These are phyloP conservation scores for Trissonchulus latispiculum DNA, from an alignment of 2,888 invertebrate species.

Conservation along the genomic window DNA sequence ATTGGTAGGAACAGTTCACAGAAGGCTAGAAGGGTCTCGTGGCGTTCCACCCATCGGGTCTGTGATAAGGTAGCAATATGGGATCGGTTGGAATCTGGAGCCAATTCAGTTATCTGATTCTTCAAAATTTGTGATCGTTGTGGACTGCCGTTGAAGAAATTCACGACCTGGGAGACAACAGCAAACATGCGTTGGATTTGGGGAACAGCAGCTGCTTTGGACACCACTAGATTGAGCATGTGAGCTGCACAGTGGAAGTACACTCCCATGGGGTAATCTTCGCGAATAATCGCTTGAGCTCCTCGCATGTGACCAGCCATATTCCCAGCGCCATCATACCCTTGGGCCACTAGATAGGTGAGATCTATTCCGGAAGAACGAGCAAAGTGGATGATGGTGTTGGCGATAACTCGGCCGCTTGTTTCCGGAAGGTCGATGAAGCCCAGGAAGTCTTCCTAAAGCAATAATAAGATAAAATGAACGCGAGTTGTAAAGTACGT, in stretches of 20 bases:
- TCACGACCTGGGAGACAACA: background rate
- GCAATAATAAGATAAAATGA: no score
- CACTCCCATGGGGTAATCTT: background rate
- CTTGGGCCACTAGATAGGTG: background rate
- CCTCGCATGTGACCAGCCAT: constrained; percentile 13
- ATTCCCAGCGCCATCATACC: constrained; percentile 17
- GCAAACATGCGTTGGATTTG: background rate
- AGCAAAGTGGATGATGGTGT: background rate
- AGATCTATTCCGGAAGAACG: background rate
- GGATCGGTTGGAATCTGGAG: background rate
- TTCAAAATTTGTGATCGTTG: background rate
- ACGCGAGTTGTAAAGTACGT: no score
- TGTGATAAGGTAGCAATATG: background rate
- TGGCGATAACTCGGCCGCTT: background rate
- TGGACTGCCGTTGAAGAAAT: constrained; percentile 1
- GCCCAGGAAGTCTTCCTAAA: constrained; percentile 13
- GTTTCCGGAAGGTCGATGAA: background rate
- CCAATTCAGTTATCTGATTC: background rate
- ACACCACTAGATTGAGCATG: background rate
- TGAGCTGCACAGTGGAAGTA: constrained; percentile 6
- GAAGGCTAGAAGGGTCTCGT: background rate
- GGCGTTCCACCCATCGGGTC: constrained; percentile 3
- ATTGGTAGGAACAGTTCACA: background rate
- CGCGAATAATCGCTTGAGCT: constrained; percentile 14
- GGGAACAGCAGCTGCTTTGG: background rate